Evolutionary conservation across 2,113 vertebrate genomes (phyloP).

Genomic region (Platichthys stellatus): DNA sequence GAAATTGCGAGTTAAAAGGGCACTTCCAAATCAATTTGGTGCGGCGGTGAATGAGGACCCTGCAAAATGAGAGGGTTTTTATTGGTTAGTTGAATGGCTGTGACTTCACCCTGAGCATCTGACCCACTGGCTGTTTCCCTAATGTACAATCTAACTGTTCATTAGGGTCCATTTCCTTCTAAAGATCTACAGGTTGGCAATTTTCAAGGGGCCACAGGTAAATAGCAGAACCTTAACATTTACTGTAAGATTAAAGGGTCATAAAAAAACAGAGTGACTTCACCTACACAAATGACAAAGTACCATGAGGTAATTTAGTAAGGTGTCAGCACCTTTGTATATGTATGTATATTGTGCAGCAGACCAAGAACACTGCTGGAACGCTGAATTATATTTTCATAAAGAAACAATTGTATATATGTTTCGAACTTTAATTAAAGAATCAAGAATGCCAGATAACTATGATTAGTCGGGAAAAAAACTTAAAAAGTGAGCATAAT

Average conservation of each 20-base stretch:
- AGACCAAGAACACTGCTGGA: neutral
- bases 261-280: neutral
- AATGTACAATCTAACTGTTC: slow-evolving; percentile 26
- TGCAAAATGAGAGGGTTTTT: slow-evolving; percentile 51
- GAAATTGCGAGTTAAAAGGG: slow-evolving; percentile 72
- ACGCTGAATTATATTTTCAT: neutral
- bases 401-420: neutral
- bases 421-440: neutral
- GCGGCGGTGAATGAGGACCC: slow-evolving; percentile 33
- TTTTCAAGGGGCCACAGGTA: slow-evolving; percentile 21
- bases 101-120: slow-evolving; percentile 37
- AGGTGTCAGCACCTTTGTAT: neutral
- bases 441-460: too few species aligned
- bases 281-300: slow-evolving; percentile 2
- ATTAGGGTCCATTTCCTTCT: slow-evolving; percentile 41
- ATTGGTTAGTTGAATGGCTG: slow-evolving; percentile 28
- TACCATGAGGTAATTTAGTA: neutral
- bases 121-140: slow-evolving; percentile 39
- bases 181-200: slow-evolving; percentile 34
- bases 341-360: neutral
- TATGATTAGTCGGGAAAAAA: too few species aligned
- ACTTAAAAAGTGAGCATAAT: neutral
- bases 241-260: neutral
- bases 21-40: slow-evolving; percentile 72
- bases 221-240: slow-evolving; percentile 12